These are phyloP conservation scores for Mantis religiosa DNA, from an alignment of 2,888 invertebrate genomes.

Conservation along the genomic window DNA sequence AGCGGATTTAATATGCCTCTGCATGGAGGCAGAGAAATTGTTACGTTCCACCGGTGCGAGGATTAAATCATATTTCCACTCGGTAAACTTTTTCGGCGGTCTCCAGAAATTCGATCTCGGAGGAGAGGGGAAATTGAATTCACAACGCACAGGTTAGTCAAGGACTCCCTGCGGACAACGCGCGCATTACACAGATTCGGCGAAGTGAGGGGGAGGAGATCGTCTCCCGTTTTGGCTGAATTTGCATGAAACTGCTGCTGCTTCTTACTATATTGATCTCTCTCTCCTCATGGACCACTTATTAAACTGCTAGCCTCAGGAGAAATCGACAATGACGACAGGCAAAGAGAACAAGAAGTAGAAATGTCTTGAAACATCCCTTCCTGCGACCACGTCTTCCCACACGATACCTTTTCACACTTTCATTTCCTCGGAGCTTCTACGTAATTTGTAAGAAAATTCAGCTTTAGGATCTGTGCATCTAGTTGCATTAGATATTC, in stretches of 20 bases:
- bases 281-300: neutral
- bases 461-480: no score
- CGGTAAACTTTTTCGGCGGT: neutral
- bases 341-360: neutral
- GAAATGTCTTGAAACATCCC: neutral
- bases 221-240: neutral
- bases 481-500: no score
- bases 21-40: neutral
- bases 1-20: no score
- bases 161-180: neutral
- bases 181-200: neutral
- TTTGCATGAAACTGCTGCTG: neutral
- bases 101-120: neutral
- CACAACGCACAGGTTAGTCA: neutral
- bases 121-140: neutral
- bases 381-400: neutral
- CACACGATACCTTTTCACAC: neutral
- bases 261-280: neutral
- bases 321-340: neutral
- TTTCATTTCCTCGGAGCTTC: no score
- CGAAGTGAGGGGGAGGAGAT: neutral
- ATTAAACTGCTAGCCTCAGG: neutral
- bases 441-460: no score
- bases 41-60: neutral
- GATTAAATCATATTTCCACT: neutral